phyloP scores from a whole-genome alignment of 2,797 vertebrate genomes.

The Spinus olivaceus region DNA sequence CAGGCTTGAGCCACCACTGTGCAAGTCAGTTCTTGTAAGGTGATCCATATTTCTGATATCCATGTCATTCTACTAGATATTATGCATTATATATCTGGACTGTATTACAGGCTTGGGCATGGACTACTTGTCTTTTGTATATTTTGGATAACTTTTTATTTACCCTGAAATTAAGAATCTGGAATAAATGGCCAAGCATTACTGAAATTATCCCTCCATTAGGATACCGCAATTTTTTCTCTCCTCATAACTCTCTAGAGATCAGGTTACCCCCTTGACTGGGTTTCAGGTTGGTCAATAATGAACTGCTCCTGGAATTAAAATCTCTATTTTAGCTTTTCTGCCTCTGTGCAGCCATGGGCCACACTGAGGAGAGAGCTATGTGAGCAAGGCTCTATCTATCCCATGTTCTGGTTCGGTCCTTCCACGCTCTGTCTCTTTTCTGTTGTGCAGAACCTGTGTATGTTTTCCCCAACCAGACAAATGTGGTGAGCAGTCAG shows the following conservation, averaged over 20 bases:
- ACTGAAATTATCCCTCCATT: background rate
- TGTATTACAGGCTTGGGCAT: background rate
- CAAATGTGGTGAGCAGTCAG: background rate
- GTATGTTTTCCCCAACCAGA: background rate
- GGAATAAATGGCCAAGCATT: background rate
- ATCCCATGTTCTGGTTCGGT: background rate
- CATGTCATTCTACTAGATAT: background rate
- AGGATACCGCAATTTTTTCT: fast-evolving
- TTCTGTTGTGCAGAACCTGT: background rate
- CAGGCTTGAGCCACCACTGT: background rate
- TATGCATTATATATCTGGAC: background rate
- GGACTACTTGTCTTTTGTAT: background rate
- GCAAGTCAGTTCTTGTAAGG: background rate
- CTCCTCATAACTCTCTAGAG: background rate
- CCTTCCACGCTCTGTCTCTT: background rate
- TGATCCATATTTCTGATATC: background rate
- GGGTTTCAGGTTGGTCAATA: background rate
- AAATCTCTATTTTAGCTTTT: background rate
- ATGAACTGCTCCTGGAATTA: background rate
- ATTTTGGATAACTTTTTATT: background rate
- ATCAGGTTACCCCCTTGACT: background rate
- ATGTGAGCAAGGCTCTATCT: fast-evolving
- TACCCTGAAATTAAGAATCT: background rate
- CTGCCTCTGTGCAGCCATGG: background rate
- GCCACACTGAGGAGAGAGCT: fast-evolving